phyloP scores from a whole-genome alignment of 2,113 vertebrate genomes.

The Ophiodon elongatus region DNA sequence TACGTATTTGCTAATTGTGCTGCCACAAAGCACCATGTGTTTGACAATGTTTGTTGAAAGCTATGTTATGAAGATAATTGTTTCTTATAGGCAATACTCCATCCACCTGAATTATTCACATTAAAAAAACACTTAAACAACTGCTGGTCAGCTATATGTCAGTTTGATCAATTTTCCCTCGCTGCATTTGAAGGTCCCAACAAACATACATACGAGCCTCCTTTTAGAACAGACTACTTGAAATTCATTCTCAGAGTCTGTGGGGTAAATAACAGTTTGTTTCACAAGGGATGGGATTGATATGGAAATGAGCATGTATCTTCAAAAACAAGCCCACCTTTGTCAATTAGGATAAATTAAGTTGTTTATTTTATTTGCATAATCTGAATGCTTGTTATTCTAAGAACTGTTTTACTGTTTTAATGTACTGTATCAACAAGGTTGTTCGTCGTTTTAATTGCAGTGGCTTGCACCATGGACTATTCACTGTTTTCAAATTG shows the following conservation, averaged over 20 bases:
- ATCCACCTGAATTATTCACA: conserved; percentile 19
- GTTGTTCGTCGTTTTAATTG: conserved; percentile 74
- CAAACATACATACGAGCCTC: conserved; percentile 10
- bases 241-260: conserved; percentile 38
- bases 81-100: not conserved
- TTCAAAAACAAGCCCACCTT: conserved; percentile 78
- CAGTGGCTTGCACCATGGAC: conserved; percentile 59
- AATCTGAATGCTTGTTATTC: conserved; percentile 74
- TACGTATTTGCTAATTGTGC: not conserved
- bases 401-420: conserved; percentile 57
- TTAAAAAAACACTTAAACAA: conserved; percentile 13
- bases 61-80: not conserved
- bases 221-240: conserved; percentile 51
- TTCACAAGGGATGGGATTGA: conserved; percentile 67
- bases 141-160: not conserved
- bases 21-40: not conserved
- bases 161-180: not conserved
- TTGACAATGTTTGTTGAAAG: not conserved
- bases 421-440: conserved; percentile 47
- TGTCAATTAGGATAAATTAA: conserved; percentile 77
- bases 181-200: conserved; percentile 9
- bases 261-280: conserved; percentile 64
- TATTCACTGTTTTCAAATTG: conserved; percentile 71
- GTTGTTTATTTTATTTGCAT: conserved; percentile 76
- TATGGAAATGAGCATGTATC: conserved; percentile 75